phyloP scores from a whole-genome alignment of 2,113 vertebrate species.

The Ginglymostoma cirratum region DNA sequence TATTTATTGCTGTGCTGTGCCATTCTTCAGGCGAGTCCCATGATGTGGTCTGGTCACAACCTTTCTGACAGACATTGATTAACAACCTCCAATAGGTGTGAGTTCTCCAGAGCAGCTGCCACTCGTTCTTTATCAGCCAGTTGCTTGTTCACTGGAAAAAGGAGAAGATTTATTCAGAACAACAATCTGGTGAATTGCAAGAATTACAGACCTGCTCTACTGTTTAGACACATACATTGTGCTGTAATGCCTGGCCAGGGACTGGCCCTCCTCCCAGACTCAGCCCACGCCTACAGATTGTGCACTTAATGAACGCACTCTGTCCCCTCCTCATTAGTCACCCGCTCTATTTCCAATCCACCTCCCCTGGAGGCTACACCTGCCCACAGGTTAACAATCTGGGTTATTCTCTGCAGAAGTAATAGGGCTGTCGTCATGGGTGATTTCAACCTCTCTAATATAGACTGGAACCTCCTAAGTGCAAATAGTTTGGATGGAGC shows the following conservation, averaged over 20 bases:
- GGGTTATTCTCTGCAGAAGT: not conserved
- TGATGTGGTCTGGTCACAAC: slow-evolving; percentile 43
- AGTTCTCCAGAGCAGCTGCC: slow-evolving; percentile 89
- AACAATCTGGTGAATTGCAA: not conserved
- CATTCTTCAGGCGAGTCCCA: not conserved
- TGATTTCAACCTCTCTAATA: too few relatives aligned
- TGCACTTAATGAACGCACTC: too few relatives aligned
- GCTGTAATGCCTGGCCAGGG: too few relatives aligned
- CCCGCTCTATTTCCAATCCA: too few relatives aligned
- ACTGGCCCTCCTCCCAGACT: too few relatives aligned
- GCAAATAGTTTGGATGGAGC: too few relatives aligned
- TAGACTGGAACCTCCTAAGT: too few relatives aligned
- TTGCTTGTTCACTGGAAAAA: slow-evolving; percentile 84
- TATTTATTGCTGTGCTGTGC: not conserved
- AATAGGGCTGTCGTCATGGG: too few relatives aligned
- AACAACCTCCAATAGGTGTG: slow-evolving; percentile 88
- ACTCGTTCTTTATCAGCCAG: slow-evolving; percentile 94
- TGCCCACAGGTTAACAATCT: not conserved
- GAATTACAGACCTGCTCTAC: not conserved
- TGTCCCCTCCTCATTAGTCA: too few relatives aligned
- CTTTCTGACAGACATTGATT: slow-evolving; percentile 84
- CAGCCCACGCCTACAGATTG: too few relatives aligned
- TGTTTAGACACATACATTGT: too few relatives aligned
- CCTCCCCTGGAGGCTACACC: too few relatives aligned
- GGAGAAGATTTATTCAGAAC: not conserved